Percentiles rank a stretch among this genome's conserved stretches.
Conservation (phyloP, 37 sponge, comb jelly and placozoan genomes). For the Amphimedon queenslandica region DNA sequence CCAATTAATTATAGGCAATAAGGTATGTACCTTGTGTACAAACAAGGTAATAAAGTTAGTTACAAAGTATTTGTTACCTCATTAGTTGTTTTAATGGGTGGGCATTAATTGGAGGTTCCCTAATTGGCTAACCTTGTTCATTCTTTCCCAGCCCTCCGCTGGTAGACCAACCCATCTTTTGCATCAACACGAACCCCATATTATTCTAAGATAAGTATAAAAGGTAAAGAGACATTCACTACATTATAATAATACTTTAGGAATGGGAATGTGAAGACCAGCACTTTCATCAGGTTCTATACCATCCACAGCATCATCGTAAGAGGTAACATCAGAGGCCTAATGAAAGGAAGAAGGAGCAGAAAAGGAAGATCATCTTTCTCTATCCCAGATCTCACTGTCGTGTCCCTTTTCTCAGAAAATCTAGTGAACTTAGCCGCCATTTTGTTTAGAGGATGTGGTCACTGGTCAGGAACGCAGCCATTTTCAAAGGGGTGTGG, state of each 20-base stretch:
- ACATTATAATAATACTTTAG: slow-evolving; percentile 32
- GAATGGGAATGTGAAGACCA: slow-evolving; percentile 53
- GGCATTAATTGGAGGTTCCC: too few relatives aligned
- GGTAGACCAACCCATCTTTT: slow-evolving; percentile 73
- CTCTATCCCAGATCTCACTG: too few relatives aligned
- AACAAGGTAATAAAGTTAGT: too few relatives aligned
- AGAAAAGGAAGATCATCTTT: too few relatives aligned
- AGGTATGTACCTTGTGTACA: neutral
- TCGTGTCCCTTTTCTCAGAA: slow-evolving; percentile 36
- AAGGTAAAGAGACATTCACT: neutral
- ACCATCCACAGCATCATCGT: slow-evolving; percentile 72
- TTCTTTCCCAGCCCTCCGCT: slow-evolving; percentile 75
- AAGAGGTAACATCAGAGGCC: slow-evolving; percentile 47
- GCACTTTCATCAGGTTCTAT: slow-evolving; percentile 60
- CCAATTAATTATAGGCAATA: neutral
- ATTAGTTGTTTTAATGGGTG: too few relatives aligned
- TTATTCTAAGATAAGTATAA: slow-evolving; percentile 53
- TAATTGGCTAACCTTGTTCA: slow-evolving; percentile 46
- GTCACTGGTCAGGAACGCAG: neutral
- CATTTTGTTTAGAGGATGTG: neutral
- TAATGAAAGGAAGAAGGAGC: too few relatives aligned
- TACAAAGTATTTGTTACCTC: too few relatives aligned
- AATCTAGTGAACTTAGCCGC: slow-evolving; percentile 43
- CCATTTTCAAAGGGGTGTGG: neutral
- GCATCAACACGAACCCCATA: slow-evolving; percentile 71